Evolutionary conservation across 2,888 invertebrate genomes (phyloP).

Genomic region (Drosophila flavopinicola): DNA sequence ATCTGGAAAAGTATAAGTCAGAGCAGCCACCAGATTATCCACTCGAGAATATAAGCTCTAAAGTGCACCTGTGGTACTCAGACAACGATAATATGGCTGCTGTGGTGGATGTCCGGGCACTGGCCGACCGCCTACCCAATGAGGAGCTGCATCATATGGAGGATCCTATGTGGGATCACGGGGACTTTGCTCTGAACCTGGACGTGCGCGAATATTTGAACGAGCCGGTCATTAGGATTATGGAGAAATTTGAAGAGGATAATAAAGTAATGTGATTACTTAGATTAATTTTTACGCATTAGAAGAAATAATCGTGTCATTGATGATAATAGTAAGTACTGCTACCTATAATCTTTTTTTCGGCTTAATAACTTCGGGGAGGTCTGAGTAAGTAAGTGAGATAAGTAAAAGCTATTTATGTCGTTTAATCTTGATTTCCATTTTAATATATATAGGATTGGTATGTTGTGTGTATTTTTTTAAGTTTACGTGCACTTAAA

Average conservation of each 20-base stretch:
- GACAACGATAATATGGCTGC: constrained; percentile 73
- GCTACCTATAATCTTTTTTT: not conserved
- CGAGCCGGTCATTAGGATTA: constrained; percentile 66
- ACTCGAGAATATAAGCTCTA: constrained; percentile 57
- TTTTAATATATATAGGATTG: no score
- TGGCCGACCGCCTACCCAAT: constrained; percentile 63
- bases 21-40: constrained; percentile 70
- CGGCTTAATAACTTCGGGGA: no score
- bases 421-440: no score
- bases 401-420: no score
- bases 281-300: constrained; percentile 13
- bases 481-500: no score
- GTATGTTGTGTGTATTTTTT: no score
- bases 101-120: constrained; percentile 65
- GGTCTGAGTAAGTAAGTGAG: no score
- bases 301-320: not conserved
- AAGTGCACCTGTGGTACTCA: constrained; percentile 74
- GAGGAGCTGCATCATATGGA: constrained; percentile 54
- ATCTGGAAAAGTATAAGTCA: constrained; percentile 60
- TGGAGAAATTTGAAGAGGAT: constrained; percentile 57
- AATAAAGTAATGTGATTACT: constrained; percentile 22
- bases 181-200: constrained; percentile 57
- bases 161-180: constrained; percentile 69
- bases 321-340: not conserved
- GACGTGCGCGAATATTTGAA: constrained; percentile 62